A percentile compares a stretch with the other conserved stretches of the same genome.
Conservation (phyloP, 2,888 invertebrate genomes). For the Spisula subtruncata region DNA sequence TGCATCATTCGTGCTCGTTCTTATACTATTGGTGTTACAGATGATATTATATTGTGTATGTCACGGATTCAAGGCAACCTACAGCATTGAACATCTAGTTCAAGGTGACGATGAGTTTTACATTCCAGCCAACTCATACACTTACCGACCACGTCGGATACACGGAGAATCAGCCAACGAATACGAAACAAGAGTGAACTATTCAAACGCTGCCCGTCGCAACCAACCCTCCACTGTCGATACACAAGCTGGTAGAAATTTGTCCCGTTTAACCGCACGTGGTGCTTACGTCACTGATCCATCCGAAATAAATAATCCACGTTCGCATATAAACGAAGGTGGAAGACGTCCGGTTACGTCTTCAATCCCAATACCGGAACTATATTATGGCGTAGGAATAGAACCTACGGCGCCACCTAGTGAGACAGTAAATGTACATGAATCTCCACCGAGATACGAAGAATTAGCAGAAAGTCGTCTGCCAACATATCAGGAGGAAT, state of each 20-base stretch:
- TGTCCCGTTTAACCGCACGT: neutral
- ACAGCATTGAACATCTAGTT: neutral
- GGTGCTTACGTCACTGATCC: neutral
- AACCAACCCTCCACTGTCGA: neutral
- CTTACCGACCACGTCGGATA: neutral
- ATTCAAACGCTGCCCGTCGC: neutral
- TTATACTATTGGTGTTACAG: neutral
- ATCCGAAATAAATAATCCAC: neutral
- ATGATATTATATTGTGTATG: neutral
- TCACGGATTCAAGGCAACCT: neutral
- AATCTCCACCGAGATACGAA: slow-evolving; percentile 6
- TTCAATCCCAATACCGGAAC: neutral
- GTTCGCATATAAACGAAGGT: no score
- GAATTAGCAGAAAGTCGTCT: neutral
- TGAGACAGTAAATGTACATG: neutral
- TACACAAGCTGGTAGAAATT: neutral
- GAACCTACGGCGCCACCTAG: neutral
- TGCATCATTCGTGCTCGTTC: neutral
- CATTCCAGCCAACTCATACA: neutral
- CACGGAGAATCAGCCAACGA: neutral
- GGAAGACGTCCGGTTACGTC: no score
- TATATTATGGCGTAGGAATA: neutral
- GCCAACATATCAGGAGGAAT: neutral
- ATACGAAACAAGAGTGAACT: neutral
- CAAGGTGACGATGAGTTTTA: neutral